Percentiles rank a stretch among this genome's conserved stretches.
These are phyloP conservation scores for Hylaea fasciaria DNA, from an alignment of 2,888 invertebrate genomes.

Conservation along the genomic window DNA sequence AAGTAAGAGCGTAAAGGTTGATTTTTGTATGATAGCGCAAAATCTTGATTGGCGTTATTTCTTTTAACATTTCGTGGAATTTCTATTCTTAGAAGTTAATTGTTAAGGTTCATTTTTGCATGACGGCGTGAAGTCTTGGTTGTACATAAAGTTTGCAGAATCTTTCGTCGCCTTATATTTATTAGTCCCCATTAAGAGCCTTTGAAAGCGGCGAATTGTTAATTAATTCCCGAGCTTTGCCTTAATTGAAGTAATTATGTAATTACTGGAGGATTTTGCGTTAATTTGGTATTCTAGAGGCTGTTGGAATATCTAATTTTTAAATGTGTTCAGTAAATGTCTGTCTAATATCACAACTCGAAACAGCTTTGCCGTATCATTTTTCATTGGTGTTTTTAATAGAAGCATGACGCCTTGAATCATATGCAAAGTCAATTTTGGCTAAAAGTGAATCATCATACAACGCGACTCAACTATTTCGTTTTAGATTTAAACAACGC, in stretches of 20 bases:
- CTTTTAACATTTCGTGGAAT: constrained; percentile 27
- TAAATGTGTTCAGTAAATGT: not conserved
- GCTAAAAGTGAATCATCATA: too few species aligned
- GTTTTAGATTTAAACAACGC: not conserved
- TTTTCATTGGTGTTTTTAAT: too few species aligned
- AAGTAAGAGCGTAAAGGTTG: not conserved
- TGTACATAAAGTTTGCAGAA: constrained; percentile 52
- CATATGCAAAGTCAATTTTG: too few species aligned
- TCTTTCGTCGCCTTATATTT: constrained; percentile 61
- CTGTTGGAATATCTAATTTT: constrained; percentile 20
- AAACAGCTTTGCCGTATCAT: too few species aligned
- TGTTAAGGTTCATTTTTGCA: constrained; percentile 5
- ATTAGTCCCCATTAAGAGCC: constrained; percentile 48
- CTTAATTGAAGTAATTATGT: constrained; percentile 58
- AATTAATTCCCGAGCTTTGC: constrained; percentile 53
- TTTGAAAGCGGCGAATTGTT: constrained; percentile 46
- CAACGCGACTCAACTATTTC: too few species aligned
- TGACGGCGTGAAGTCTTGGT: constrained; percentile 4
- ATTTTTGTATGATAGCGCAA: not conserved
- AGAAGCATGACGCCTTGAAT: too few species aligned
- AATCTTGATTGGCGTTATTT: constrained; percentile 11
- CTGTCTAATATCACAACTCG: too few species aligned
- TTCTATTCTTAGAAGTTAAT: constrained; percentile 22
- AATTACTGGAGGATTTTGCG: constrained; percentile 56
- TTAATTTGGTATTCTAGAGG: constrained; percentile 41